Evolutionary conservation across 2,113 vertebrate genomes (phyloP), one percentile per base, ranked within the genome.

Genomic region (Scytalopus superciliaris): DNA sequence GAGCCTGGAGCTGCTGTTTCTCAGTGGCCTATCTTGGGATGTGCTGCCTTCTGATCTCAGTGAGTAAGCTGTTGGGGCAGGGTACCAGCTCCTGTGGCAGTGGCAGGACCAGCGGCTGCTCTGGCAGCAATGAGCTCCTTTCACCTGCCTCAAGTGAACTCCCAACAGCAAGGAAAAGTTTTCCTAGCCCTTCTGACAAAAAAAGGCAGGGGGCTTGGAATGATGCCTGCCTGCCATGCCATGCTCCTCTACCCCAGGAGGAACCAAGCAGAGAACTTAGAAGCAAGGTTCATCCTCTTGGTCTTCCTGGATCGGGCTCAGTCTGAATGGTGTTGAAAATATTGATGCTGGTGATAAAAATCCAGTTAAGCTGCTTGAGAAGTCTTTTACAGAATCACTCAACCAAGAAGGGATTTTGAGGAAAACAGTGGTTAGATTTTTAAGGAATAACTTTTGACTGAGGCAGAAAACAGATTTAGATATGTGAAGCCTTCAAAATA

Each of bases 401-500:
- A 62, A 69, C 37, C 8, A 19, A 67, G 37, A 73, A 69, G 55
- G 1, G 13, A 24, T 93, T 66, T 39, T 69, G 64, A 89, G 72
- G 73, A 66, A 66, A 86, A 69, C 7, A 21, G 19, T 28, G 35
- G 39, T 63, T 84, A 56, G 39, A 30, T 81, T 91, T 87, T 50
- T 52, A 49, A 39, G 37, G n/a, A 74, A 14, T 76, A 87, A 62
- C 79, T 90, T 88, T 47, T 86, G 84, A 77, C 55, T 76, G 84
- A 94, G 63, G 76, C 83, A 92, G 37, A 64, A 93, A 90, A 62
- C 82, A 73, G 24, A 86, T 93, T 92, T 93, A 94, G 83, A 83
- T 56, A 35, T 66, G 69, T 19, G 44, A 75, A 91, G 42, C 40
- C 62, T 86, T 87, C 56, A 73, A 56, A 91, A 87, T 64, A 76